Conservation (phyloP, 2,797 vertebrate genomes). For the Clarias pachynema region DNA sequence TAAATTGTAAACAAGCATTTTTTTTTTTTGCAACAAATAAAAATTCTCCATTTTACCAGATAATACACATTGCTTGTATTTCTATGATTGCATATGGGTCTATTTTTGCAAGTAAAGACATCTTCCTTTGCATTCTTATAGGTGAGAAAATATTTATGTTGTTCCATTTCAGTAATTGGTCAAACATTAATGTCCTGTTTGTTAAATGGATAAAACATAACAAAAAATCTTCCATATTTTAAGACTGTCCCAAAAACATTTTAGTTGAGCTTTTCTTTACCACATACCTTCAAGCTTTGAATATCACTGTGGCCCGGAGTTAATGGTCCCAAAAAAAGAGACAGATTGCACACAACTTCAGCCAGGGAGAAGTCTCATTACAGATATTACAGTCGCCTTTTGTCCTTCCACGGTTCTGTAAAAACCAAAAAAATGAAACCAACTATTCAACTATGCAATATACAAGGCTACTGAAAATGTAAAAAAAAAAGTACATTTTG, state of each 20-base stretch:
- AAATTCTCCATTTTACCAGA: background rate
- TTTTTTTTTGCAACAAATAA: background rate
- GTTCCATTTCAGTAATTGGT: background rate
- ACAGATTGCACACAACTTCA: conserved; percentile 51
- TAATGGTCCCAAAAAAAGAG: conserved; percentile 60
- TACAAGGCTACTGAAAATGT: background rate
- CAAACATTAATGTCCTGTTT: background rate
- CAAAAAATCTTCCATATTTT: background rate
- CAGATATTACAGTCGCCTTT: conserved; percentile 46
- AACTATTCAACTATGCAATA: conserved; percentile 6
- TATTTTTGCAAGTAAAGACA: background rate
- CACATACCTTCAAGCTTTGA: conserved; percentile 56
- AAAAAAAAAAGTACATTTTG: background rate
- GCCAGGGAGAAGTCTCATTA: conserved; percentile 59
- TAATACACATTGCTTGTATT: background rate
- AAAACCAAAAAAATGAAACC: conserved; percentile 24
- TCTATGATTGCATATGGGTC: background rate
- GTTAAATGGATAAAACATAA: background rate
- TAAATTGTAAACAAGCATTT: background rate
- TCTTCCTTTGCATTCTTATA: background rate
- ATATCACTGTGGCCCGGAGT: conserved; percentile 63
- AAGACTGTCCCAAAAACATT: conserved; percentile 3
- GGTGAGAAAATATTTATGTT: background rate
- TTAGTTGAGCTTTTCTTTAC: background rate
- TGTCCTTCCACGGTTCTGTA: conserved; percentile 17